These are phyloP conservation scores for Disparrhopalites patrizii DNA, from an alignment of 2,888 invertebrate genomes.

Conservation along the genomic window DNA sequence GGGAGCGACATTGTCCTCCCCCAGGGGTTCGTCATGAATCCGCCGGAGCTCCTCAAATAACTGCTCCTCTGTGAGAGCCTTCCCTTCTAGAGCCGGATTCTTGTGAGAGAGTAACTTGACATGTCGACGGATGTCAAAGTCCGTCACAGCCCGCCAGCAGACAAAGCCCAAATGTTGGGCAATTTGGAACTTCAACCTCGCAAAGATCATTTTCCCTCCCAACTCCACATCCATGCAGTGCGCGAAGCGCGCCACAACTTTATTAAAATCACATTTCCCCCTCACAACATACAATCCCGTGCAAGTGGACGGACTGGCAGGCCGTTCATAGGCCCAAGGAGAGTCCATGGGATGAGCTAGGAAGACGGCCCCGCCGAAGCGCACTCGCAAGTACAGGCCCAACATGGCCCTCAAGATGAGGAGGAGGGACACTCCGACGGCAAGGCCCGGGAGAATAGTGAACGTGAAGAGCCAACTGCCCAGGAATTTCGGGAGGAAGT, in stretches of 20 bases:
- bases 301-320: slow-evolving; percentile 33
- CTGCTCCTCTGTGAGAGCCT: slow-evolving; percentile 32
- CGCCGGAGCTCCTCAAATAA: slow-evolving; percentile 34
- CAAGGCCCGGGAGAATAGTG: background rate
- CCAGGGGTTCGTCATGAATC: slow-evolving; percentile 38
- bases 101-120: slow-evolving; percentile 26
- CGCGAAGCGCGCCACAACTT: slow-evolving; percentile 27
- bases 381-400: slow-evolving; percentile 2
- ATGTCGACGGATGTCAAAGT: slow-evolving; percentile 32
- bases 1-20: slow-evolving; percentile 18
- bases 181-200: slow-evolving; percentile 16
- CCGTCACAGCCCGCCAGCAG: slow-evolving; percentile 36
- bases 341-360: slow-evolving; percentile 34
- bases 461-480: slow-evolving; percentile 12
- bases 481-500: background rate
- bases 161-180: slow-evolving; percentile 38
- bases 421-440: background rate
- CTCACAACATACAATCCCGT: slow-evolving; percentile 42
- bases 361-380: slow-evolving; percentile 9
- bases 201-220: slow-evolving; percentile 20
- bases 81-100: slow-evolving; percentile 5
- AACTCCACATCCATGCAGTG: slow-evolving; percentile 23
- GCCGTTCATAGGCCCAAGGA: slow-evolving; percentile 42
- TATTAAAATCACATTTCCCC: slow-evolving; percentile 38
- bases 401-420: background rate